phyloP scores from a whole-genome alignment of 30 jellyfish, hydroid and myxozoan genomes.

The Euphysa ruthae region DNA sequence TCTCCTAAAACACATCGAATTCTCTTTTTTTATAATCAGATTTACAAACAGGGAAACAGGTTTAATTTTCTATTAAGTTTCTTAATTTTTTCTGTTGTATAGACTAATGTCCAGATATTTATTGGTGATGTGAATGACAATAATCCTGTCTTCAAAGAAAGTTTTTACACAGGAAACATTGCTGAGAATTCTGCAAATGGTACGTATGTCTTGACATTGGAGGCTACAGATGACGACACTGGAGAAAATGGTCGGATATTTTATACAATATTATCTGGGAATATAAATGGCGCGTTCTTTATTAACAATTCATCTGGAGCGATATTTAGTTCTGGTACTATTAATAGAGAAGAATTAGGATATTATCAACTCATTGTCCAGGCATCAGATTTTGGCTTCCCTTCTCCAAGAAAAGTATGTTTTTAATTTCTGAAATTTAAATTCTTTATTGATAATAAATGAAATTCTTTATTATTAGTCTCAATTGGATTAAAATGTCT shows the following conservation, averaged over 20 bases:
- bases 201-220: slow-evolving; percentile 20
- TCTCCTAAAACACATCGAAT: not conserved
- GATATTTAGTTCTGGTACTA: slow-evolving; percentile 2
- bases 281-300: slow-evolving; percentile 15
- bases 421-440: no score
- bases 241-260: slow-evolving; percentile 65
- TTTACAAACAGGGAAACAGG: no score
- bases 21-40: not conserved
- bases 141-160: slow-evolving; percentile 65
- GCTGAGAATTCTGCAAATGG: slow-evolving; percentile 29
- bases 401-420: slow-evolving; percentile 27
- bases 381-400: slow-evolving; percentile 56
- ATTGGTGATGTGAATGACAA: slow-evolving; percentile 71
- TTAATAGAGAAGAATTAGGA: slow-evolving; percentile 42
- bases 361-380: slow-evolving; percentile 29
- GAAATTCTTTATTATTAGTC: no score
- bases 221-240: slow-evolving; percentile 58
- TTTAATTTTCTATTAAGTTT: not conserved
- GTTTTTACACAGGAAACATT: slow-evolving; percentile 25
- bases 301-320: slow-evolving; percentile 44
- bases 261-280: slow-evolving; percentile 56
- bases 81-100: not conserved
- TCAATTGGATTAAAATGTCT: no score
- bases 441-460: no score
- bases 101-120: slow-evolving; percentile 39